phyloP scores from a whole-genome alignment of 2,797 vertebrate genomes.

The Microchirus variegatus region DNA sequence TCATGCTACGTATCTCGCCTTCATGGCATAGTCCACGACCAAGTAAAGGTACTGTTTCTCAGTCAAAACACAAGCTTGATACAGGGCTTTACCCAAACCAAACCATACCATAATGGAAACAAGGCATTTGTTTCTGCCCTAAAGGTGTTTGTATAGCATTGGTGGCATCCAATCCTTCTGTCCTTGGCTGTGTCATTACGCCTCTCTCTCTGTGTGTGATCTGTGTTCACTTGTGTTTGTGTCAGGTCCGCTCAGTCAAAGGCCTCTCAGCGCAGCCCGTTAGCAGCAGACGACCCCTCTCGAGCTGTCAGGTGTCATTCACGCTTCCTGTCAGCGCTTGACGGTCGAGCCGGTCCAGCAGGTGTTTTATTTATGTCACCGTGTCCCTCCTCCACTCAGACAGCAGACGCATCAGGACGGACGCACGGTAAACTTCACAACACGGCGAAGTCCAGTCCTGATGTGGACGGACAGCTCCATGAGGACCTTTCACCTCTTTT shows the following conservation, averaged over 20 bases:
- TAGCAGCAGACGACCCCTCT: conserved; percentile 40
- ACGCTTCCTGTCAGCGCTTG: conserved; percentile 38
- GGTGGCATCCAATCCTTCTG: not conserved
- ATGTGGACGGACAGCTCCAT: conserved; percentile 22
- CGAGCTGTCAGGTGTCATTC: conserved; percentile 66
- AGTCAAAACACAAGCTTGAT: too few relatives aligned
- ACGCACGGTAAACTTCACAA: conserved; percentile 21
- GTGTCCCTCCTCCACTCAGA: conserved; percentile 31
- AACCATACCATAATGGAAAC: too few relatives aligned
- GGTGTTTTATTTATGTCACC: conserved; percentile 36
- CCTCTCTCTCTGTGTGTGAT: not conserved
- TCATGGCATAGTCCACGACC: too few relatives aligned
- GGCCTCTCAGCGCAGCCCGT: conserved; percentile 47
- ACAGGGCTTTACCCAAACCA: too few relatives aligned
- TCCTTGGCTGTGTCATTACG: conserved; percentile 13
- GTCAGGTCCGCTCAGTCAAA: conserved; percentile 53
- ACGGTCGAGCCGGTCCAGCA: conserved; percentile 27
- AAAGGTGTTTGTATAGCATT: too few relatives aligned
- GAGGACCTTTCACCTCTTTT: not conserved
- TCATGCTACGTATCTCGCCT: too few relatives aligned
- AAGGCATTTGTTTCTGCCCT: too few relatives aligned
- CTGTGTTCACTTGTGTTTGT: conserved; percentile 30
- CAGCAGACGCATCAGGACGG: conserved; percentile 15
- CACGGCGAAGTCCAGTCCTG: not conserved
- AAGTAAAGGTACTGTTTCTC: too few relatives aligned